These are phyloP conservation scores for Oligia latruncula DNA, from an alignment of 2,888 invertebrate genomes.

Conservation along the genomic window DNA sequence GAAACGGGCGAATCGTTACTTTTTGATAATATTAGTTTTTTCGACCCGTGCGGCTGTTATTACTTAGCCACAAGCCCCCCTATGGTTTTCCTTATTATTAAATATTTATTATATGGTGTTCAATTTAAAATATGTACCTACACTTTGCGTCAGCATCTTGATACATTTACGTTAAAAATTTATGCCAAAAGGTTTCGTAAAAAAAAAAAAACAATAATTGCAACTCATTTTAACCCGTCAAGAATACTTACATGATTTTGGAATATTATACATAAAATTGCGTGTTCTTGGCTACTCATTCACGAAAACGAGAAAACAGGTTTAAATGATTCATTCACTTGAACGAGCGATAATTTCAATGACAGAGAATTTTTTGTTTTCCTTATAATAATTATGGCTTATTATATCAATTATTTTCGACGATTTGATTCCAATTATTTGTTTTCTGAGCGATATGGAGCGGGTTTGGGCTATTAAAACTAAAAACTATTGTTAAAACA, in stretches of 20 bases:
- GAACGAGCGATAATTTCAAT: conserved; percentile 46
- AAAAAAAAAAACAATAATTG: conserved; percentile 18
- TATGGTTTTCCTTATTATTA: too few species aligned
- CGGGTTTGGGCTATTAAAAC: conserved; percentile 60
- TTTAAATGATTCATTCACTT: conserved; percentile 40
- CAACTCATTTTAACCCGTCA: not conserved
- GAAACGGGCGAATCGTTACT: too few species aligned
- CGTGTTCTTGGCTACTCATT: conserved; percentile 21
- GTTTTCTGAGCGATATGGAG: conserved; percentile 62
- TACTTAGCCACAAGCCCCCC: too few species aligned
- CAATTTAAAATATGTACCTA: too few species aligned
- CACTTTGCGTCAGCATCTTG: too few species aligned
- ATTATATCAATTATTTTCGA: conserved; percentile 55
- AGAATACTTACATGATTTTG: conserved; percentile 6
- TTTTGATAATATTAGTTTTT: too few species aligned
- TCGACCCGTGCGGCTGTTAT: too few species aligned
- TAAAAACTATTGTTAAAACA: conserved; percentile 69
- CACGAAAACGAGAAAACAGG: conserved; percentile 34
- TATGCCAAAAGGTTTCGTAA: not conserved
- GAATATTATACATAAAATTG: not conserved
- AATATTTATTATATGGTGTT: too few species aligned
- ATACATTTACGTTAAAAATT: too few species aligned
- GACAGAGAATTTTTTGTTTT: conserved; percentile 14
- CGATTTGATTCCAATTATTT: conserved; percentile 62
- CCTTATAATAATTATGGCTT: conserved; percentile 34